These are phyloP conservation scores for Acanthiza pusilla DNA, from an alignment of 2,797 vertebrate genomes.

Conservation along the genomic window DNA sequence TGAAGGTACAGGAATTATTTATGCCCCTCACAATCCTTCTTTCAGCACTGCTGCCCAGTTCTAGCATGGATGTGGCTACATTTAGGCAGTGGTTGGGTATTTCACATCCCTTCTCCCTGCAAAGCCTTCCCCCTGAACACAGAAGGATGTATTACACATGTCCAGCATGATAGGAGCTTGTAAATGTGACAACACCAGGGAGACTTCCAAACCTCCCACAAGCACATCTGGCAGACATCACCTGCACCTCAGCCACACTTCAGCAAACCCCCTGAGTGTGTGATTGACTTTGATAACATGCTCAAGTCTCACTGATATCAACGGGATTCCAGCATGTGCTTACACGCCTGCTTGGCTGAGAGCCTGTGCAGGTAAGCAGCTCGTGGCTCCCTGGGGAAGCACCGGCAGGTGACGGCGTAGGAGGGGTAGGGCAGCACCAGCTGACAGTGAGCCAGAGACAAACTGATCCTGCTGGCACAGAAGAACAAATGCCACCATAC, in stretches of 20 bases:
- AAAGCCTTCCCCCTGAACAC: not conserved
- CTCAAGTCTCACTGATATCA: not conserved
- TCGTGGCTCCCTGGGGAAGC: not conserved
- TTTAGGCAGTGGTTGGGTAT: not conserved
- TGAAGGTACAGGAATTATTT: not conserved
- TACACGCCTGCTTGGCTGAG: not conserved
- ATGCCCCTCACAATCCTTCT: not conserved
- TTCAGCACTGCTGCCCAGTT: not conserved
- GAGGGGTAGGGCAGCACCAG: not conserved
- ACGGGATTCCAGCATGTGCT: not conserved
- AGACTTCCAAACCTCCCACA: not conserved
- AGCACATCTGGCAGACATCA: not conserved
- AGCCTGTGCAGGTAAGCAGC: not conserved
- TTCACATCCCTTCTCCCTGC: not conserved
- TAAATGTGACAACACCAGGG: conserved; percentile 18
- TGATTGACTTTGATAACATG: not conserved
- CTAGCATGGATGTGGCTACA: not conserved
- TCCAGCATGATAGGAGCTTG: not conserved
- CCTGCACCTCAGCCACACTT: not conserved
- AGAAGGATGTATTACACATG: not conserved
- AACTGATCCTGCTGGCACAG: not conserved
- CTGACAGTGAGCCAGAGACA: not conserved
- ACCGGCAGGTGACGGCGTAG: not conserved
- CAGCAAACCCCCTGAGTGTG: not conserved
- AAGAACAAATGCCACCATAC: not conserved